A percentile compares a stretch with the other conserved stretches of the same genome.
Evolutionary conservation across 2,797 vertebrate species (phyloP).

Genomic region (Crax fasciolata): DNA sequence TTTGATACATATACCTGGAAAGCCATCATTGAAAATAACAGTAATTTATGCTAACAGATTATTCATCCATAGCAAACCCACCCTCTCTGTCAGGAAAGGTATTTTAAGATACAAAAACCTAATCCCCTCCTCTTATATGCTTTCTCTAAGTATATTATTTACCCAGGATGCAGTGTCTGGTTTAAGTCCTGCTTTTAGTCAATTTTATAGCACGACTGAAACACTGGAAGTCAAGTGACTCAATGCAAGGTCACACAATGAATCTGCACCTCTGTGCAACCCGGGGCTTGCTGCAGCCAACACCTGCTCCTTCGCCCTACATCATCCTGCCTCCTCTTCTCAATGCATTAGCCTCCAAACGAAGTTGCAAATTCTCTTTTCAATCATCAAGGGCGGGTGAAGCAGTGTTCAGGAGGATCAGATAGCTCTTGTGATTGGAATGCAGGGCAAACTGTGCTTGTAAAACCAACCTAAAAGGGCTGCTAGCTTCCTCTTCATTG

Average conservation of each 20-base stretch:
- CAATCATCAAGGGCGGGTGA: neutral
- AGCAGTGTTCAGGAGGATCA: neutral
- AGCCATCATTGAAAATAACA: constrained; percentile 61
- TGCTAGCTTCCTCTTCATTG: constrained; percentile 1
- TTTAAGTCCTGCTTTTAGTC: constrained; percentile 60
- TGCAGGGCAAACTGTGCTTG: constrained; percentile 1
- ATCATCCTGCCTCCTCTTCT: constrained; percentile 19
- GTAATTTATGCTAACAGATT: constrained; percentile 67
- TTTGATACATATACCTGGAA: constrained; percentile 53
- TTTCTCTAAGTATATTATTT: constrained; percentile 35
- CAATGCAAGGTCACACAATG: constrained; percentile 56
- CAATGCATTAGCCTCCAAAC: neutral
- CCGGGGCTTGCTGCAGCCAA: neutral
- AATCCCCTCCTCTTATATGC: constrained; percentile 25
- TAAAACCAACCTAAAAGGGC: constrained; percentile 31
- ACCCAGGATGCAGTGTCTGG: constrained; percentile 30
- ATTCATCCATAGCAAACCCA: constrained; percentile 35
- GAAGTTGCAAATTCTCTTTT: constrained; percentile 14
- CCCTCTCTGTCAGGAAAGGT: constrained; percentile 37
- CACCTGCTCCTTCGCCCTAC: constrained; percentile 2
- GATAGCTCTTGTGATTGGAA: neutral
- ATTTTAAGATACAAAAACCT: constrained; percentile 33
- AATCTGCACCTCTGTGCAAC: constrained; percentile 6
- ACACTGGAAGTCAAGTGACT: constrained; percentile 61
- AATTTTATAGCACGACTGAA: constrained; percentile 55